Percentiles rank a stretch among this genome's conserved stretches.
Conservation (phyloP, 2,888 invertebrate genomes). For the Abrostola tripartita region DNA sequence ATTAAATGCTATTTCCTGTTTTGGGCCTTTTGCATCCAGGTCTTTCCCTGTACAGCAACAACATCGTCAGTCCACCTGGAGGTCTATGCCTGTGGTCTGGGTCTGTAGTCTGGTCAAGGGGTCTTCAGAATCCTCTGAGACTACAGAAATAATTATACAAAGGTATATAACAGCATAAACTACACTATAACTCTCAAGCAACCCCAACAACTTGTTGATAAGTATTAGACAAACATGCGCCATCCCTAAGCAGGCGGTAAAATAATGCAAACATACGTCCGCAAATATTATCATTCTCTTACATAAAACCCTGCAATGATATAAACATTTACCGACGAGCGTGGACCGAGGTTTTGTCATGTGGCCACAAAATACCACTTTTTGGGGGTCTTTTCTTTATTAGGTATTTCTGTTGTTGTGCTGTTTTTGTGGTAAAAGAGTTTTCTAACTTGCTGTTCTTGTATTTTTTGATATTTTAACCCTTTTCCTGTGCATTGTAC, state of each 20-base stretch:
- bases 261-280: constrained; percentile 14
- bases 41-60: too few species aligned
- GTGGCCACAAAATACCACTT: neutral
- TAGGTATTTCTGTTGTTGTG: too few species aligned
- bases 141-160: neutral
- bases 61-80: too few species aligned
- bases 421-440: too few species aligned
- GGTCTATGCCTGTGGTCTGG: too few species aligned
- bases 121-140: too few species aligned
- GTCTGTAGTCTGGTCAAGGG: too few species aligned
- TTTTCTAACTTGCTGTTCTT: too few species aligned
- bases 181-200: neutral
- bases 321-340: constrained; percentile 14
- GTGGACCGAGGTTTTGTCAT: neutral
- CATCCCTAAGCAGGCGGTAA: constrained; percentile 19
- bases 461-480: too few species aligned
- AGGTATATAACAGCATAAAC: neutral
- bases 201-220: constrained; percentile 43
- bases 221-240: constrained; percentile 20
- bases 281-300: constrained; percentile 30
- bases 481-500: too few species aligned
- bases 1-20: too few species aligned
- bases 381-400: neutral
- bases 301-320: constrained; percentile 14
- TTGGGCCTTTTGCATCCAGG: too few species aligned